These are phyloP conservation scores for Cynoglossus semilaevis DNA, from an alignment of 2,113 vertebrate genomes.

Conservation along the genomic window DNA sequence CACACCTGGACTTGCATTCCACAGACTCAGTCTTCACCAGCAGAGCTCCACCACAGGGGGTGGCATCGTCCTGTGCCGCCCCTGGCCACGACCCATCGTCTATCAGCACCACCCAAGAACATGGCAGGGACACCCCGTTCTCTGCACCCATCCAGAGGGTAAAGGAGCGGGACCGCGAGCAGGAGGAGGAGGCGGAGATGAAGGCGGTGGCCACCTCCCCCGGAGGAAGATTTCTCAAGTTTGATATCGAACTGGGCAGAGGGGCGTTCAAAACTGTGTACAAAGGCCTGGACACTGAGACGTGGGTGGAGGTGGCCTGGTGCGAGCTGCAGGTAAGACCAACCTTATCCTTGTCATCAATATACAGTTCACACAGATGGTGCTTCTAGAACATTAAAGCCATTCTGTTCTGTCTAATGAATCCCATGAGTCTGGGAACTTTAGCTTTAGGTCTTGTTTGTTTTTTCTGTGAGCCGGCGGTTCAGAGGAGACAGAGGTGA, in stretches of 20 bases:
- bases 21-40: constrained; percentile 72
- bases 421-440: constrained; percentile 33
- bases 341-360: constrained; percentile 3
- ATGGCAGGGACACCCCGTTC: constrained; percentile 54
- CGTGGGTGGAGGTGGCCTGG: constrained; percentile 96
- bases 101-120: constrained; percentile 47
- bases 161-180: constrained; percentile 81
- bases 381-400: background rate
- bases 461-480: constrained; percentile 37
- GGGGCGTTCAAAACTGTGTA: constrained; percentile 95
- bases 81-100: constrained; percentile 52
- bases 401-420: constrained; percentile 18
- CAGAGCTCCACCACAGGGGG: constrained; percentile 55
- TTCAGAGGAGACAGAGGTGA: constrained; percentile 40
- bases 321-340: constrained; percentile 89
- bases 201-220: constrained; percentile 94
- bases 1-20: constrained; percentile 63
- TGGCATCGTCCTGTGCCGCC: constrained; percentile 44
- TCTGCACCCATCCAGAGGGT: constrained; percentile 54
- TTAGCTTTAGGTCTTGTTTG: constrained; percentile 42
- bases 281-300: constrained; percentile 92
- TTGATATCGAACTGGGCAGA: constrained; percentile 90
- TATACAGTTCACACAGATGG: background rate
- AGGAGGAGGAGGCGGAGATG: constrained; percentile 93
- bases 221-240: constrained; percentile 89